Evolutionary conservation across 2,888 invertebrate species (phyloP).

Genomic region (Lepidocyrtoides sp.): DNA sequence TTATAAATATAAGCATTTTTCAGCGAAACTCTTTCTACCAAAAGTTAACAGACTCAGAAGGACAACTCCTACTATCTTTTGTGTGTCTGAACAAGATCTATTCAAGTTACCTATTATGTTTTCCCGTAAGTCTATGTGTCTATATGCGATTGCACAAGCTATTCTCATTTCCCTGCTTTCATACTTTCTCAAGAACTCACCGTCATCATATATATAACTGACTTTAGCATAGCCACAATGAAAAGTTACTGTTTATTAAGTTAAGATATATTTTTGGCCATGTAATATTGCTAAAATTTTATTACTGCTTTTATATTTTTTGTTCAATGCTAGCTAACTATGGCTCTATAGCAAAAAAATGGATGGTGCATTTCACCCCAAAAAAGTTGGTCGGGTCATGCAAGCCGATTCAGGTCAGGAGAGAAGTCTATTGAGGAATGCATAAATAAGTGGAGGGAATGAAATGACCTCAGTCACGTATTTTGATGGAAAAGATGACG

Average conservation of each 20-base stretch:
- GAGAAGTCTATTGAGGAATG: not conserved
- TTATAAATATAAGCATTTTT: not conserved
- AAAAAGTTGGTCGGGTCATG: slow-evolving; percentile 25
- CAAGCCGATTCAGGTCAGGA: slow-evolving; percentile 13
- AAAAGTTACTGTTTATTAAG: slow-evolving; percentile 2
- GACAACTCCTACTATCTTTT: slow-evolving; percentile 32
- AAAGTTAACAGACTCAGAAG: slow-evolving; percentile 34
- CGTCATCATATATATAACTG: too few species aligned
- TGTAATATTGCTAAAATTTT: not conserved
- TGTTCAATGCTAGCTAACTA: not conserved
- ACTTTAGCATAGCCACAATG: slow-evolving; percentile 13
- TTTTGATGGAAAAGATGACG: slow-evolving; percentile 3
- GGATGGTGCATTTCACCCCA: not conserved
- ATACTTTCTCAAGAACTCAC: not conserved
- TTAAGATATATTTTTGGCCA: not conserved
- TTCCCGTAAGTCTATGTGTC: not conserved
- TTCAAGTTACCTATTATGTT: slow-evolving; percentile 7
- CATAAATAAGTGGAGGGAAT: not conserved
- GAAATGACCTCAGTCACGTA: slow-evolving; percentile 32
- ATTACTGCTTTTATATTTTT: not conserved
- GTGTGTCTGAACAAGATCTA: slow-evolving; percentile 4
- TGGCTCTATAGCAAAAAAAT: not conserved
- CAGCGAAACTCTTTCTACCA: not conserved
- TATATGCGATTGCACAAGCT: not conserved
- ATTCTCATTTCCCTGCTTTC: slow-evolving; percentile 9